Conservation (phyloP, 2,113 vertebrate species). For the Chitala chitala region DNA sequence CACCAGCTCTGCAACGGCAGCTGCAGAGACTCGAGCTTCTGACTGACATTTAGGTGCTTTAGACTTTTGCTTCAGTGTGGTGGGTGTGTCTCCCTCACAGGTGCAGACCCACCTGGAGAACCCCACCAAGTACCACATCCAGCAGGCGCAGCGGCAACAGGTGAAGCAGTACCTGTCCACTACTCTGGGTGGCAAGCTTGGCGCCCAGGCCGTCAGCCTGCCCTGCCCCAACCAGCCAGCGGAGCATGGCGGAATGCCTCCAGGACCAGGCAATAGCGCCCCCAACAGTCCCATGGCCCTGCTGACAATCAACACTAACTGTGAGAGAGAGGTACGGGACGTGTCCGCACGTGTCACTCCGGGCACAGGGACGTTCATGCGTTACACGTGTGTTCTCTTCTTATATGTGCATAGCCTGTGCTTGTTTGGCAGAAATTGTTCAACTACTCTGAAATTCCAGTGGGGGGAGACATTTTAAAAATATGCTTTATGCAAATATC, state of each 20-base stretch:
- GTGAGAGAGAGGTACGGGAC: slow-evolving; percentile 77
- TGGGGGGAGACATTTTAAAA: no score
- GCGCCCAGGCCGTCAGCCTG: slow-evolving; percentile 89
- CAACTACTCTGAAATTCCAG: no score
- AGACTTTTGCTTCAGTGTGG: not conserved
- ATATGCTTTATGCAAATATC: no score
- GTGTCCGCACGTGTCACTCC: no score
- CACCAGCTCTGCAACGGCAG: no score
- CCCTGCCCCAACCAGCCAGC: slow-evolving; percentile 84
- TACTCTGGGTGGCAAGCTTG: slow-evolving; percentile 79
- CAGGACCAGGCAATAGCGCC: slow-evolving; percentile 89
- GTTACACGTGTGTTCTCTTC: not conserved
- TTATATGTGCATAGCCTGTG: not conserved
- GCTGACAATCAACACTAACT: slow-evolving; percentile 88
- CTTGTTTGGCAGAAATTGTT: no score
- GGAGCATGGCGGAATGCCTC: slow-evolving; percentile 86
- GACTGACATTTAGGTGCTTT: not conserved
- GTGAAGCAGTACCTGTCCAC: slow-evolving; percentile 94
- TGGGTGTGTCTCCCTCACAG: slow-evolving; percentile 47
- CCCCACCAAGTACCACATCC: slow-evolving; percentile 97
- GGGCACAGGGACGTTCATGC: not conserved
- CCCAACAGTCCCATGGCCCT: slow-evolving; percentile 99
- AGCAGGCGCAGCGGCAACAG: slow-evolving; percentile 96
- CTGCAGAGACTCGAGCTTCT: no score
- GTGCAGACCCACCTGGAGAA: slow-evolving; percentile 98